Evolutionary conservation across 2,113 vertebrate genomes (phyloP).

Genomic region (Regulus satrapa): DNA sequence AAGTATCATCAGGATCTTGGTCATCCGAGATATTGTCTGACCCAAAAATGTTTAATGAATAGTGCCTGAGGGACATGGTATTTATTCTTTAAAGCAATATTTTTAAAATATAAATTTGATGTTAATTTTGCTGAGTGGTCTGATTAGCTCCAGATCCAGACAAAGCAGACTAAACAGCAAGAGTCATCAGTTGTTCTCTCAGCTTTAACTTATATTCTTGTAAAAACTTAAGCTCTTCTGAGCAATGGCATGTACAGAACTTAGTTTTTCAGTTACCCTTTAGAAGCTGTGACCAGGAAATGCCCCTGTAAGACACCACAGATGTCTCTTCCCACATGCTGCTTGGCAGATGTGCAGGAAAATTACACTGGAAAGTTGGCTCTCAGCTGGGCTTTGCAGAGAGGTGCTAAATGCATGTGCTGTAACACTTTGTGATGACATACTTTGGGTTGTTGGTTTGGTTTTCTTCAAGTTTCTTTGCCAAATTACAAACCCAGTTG

Average conservation of each 20-base stretch:
- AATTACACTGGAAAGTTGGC: conserved; percentile 41
- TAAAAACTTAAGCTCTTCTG: background rate
- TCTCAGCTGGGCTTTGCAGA: background rate
- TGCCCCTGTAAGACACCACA: background rate
- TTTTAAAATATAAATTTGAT: background rate
- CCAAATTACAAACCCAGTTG: conserved; percentile 41
- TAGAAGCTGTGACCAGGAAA: conserved; percentile 39
- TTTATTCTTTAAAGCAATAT: background rate
- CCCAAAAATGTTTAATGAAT: background rate
- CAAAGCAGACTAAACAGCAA: background rate
- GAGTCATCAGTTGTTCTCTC: background rate
- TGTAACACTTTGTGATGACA: conserved; percentile 11
- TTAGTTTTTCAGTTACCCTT: conserved; percentile 4
- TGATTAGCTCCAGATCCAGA: conserved; percentile 13
- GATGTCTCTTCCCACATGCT: background rate
- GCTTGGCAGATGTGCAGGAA: conserved; percentile 50
- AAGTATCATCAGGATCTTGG: background rate
- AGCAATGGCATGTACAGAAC: background rate
- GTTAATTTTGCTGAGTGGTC: background rate
- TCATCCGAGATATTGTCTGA: background rate
- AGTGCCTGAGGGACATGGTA: background rate
- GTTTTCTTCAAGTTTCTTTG: background rate
- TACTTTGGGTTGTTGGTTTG: background rate
- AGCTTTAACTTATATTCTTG: background rate
- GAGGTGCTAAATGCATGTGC: conserved; percentile 6